A percentile compares a stretch with the other conserved stretches of the same genome.
Evolutionary conservation across 2,113 vertebrate genomes (phyloP).

Genomic region (Triplophysa siluroides): DNA sequence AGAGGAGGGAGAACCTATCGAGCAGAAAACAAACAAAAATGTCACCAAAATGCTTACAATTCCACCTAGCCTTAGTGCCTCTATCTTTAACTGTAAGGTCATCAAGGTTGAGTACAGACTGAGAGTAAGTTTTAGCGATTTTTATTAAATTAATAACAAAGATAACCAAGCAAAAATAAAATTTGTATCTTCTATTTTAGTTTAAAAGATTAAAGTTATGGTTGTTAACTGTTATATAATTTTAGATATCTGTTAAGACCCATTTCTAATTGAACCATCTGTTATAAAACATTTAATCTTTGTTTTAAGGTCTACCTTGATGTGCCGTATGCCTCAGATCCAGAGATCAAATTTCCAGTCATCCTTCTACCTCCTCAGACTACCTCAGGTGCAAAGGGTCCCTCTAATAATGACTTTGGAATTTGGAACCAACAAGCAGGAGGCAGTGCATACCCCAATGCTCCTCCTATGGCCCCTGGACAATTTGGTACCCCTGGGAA

Average conservation of each 20-base stretch:
- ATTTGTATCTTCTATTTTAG: background rate
- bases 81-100: slow-evolving; percentile 64
- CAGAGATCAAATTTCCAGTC: slow-evolving; percentile 69
- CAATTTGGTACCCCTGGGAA: background rate
- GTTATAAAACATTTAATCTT: background rate
- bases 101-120: slow-evolving; percentile 70
- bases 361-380: slow-evolving; percentile 60
- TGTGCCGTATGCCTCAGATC: slow-evolving; percentile 53
- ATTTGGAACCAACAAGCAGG: slow-evolving; percentile 22
- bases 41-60: slow-evolving; percentile 60
- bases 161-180: too few species aligned
- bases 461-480: background rate
- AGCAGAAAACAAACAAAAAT: slow-evolving; percentile 39
- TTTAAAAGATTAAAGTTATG: background rate
- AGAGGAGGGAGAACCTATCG: slow-evolving; percentile 66
- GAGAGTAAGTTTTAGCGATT: slow-evolving; percentile 57
- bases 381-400: slow-evolving; percentile 50
- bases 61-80: slow-evolving; percentile 54
- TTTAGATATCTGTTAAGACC: background rate
- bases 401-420: slow-evolving; percentile 7
- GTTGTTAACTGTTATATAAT: too few species aligned
- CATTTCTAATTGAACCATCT: background rate
- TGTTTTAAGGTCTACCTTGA: slow-evolving; percentile 64
- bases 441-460: background rate
- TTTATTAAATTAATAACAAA: too few species aligned